Evolutionary conservation across 1,140 invertebrate species (phyloP), one percentile per base, ranked within the genome.

Genomic region (Coelopa frigida): DNA sequence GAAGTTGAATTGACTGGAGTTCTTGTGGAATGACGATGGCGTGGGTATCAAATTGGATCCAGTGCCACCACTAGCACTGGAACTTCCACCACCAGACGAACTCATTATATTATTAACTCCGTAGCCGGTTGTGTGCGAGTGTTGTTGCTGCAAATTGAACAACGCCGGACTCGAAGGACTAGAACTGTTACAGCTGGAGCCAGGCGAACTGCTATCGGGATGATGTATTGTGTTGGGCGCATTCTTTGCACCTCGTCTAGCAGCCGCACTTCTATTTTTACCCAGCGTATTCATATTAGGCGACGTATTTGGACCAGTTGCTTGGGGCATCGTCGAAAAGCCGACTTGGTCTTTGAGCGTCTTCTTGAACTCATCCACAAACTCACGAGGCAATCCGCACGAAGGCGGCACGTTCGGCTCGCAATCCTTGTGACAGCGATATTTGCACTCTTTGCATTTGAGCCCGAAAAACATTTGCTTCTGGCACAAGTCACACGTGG

Each of bases 381-480:
- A 81, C 68, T 86, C 87, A 35, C 80, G 77, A 21, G 91, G 89
- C 54, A 96, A 72, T 27, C 90, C 89, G 72, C 93, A 97, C 23
- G 89, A 91, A 2, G 89, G 87, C 54, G 89, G 86, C 51, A 93
- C 92, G 76, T 89, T 91, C 20, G 79, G 79, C 58, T 88, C 86
- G 72, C 94, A 97, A 59, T 94, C 89, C 59, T 84, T 79, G 67
- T 64, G 76, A 73, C 91, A 96, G 58, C 89, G 90, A 73, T 89
- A 96, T 75, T 94, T 95, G 78, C 93, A 97, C 67, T 94, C 89
- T 70, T 85, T 94, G 72, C 94, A 97, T 70, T 89, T 93, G 40
- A 89, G 77, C 35, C 84, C 89, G 62, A 90, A 83, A 59, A 92
- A 85, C 76, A 96, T 91, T 70, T 88, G 88, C 65, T 92, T 91